Evolutionary conservation across 2,888 invertebrate species (phyloP), one percentile per base, ranked within the genome.

Genomic region (Drosophila macrospina): DNA sequence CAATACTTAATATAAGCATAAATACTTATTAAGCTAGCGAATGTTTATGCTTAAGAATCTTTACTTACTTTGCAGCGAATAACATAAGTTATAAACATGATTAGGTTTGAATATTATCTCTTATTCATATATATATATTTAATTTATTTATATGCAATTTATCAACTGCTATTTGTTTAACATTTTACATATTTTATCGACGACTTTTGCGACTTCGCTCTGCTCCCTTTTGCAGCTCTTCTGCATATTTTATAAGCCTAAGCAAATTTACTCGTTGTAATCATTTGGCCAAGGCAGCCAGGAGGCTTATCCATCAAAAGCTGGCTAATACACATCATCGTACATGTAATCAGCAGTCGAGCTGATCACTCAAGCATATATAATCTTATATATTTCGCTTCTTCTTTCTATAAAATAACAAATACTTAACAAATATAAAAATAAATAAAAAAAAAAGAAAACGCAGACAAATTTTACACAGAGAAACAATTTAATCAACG

Each of bases 401-500:
- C 8, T 5, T 15, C 10, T 36, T 55, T 57, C 24, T 28, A 15
- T 48, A 61, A 80, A 62, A 81, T 78, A 74, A 24, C 42, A 61
- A 45, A 28, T 56, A 51, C 55, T 59, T 47, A 52, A 20, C 2
- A 37, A 56, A n/a, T n/a, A n/a, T n/a, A n/a, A n/a, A n/a, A n/a
- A n/a, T n/a, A n/a, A n/a, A n/a, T n/a, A n/a, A n/a, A n/a, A n/a
- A n/a, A n/a, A n/a, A n/a, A n/a, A n/a, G n/a, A 34, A 30, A 57
- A 41, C 4, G 26, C 52, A 10, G 48, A 39, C 60, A 60, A 74
- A 71, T 74, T 74, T 54, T 50, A 54, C 39, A 37, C 45, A 39
- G 37, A 34, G 56, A 66, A 66, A 85, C 82, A 82, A 88, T 82
- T 88, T 88, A 88, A 88, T 82, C 88, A 82, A 82, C 69, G 83